Evolutionary conservation across 2,113 vertebrate species (phyloP), one percentile per base, ranked within the genome.

Genomic region (Cavia porcellus): DNA sequence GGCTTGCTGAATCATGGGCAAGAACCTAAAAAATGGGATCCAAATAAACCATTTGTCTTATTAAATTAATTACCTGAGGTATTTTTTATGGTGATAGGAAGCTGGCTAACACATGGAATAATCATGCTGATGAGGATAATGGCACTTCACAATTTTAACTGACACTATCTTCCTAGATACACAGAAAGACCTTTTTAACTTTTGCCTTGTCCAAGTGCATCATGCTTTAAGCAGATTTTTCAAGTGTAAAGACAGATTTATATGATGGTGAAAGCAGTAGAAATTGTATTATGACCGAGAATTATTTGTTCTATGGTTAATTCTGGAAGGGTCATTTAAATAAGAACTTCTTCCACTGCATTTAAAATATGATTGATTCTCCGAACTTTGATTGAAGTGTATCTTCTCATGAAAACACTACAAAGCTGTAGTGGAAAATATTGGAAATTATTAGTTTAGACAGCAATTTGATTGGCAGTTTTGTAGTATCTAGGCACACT

Each of bases 381-480:
- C 35, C 32, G 68, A 87, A 89, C 81, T 89, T 80, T 94, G 83
- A 95, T 97, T 95, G 75, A 95, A 87, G 25, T 61, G 74, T 64
- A 83, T 91, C 22, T 96, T 75, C 66, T 68, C 75, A 57, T 80
- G 61, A 86, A 93, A 70, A 70, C 52, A 80, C 45, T 61, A 35
- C 77, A 82, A 3, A 68, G 64, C 80, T 61, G 14, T 47, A 80
- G 70, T 87, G 75, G 62, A 92, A 68, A 80, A 89, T 92, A 87
- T 81, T 93, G 89, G 70, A 52, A 85, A 38, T 35, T 45, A 38
- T 93, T 96, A 25, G 89, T 92, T 80, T 87, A 87, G 92, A 91
- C 52, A 28, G 47, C 87, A 93, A 96, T 95, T 96, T 90, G 81
- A 97, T 96, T 75, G 89, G 66, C 62, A 55, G 92, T 92, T 66